A percentile compares a stretch with the other conserved stretches of the same genome.
These are phyloP conservation scores for Melanerpes aurifrons DNA, from an alignment of 2,113 vertebrate genomes.

Conservation along the genomic window DNA sequence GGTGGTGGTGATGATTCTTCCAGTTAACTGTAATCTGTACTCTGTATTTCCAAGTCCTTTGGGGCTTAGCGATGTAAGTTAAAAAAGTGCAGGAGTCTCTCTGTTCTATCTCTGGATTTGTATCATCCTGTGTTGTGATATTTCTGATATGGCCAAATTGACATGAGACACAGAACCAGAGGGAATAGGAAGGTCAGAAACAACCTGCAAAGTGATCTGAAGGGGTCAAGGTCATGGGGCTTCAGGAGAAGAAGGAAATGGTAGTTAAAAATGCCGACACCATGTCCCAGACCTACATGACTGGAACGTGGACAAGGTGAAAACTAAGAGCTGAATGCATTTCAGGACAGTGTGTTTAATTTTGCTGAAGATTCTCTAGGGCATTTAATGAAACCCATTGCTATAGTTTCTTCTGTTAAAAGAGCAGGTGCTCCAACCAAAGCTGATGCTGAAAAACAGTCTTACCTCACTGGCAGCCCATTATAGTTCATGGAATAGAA, in stretches of 20 bases:
- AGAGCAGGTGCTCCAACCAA: background rate
- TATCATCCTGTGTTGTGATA: background rate
- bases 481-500: background rate
- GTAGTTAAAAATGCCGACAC: background rate
- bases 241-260: background rate
- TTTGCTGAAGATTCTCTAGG: background rate
- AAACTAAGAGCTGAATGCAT: background rate
- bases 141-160: background rate
- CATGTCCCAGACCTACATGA: background rate
- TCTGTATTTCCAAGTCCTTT: background rate
- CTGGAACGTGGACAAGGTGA: background rate
- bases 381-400: background rate
- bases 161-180: background rate
- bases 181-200: background rate
- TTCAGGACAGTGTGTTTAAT: background rate
- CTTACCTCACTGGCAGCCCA: background rate
- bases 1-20: background rate
- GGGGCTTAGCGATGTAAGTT: background rate
- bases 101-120: background rate
- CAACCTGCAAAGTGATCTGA: background rate
- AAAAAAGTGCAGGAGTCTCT: background rate
- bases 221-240: background rate
- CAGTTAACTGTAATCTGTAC: background rate
- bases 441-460: background rate
- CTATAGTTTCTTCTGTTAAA: background rate